Base-by-base conservation (phyloP, 2,797 vertebrate species). In the Protosalanx chinensis region DNA sequence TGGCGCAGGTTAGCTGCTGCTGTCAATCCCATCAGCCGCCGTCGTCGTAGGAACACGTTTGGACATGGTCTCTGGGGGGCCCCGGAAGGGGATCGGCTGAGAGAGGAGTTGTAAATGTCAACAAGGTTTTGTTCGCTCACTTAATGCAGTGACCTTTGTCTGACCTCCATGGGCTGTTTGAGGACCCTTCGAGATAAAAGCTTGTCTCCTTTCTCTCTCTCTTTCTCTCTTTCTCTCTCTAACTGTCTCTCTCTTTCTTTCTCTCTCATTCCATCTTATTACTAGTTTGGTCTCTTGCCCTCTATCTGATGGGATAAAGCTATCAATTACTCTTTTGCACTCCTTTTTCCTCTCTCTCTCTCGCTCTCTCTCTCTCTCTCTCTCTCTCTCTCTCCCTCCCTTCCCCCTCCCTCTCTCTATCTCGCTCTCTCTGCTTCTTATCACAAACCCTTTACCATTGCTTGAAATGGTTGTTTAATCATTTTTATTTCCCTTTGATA, bases 81-180 rank as follows among this genome's bases (percentile, higher is more conserved):
- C 80, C 82, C 79, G 82, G 80, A 23, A 77, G 57, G 62, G 66
- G 76, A 75, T 79, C 71, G 75, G 72, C 78, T 80, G 82, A 76
- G 64, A 3, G 79, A 80, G 75, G 12, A 72, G 80, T 76, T 79
- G 58, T 75, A 82, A 83, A 79, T 78, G 37, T 41, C 37, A 71
- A 66, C 81, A 74, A 83, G 79, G 82, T 81, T 81, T 82, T 85
- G 78, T 83, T 75, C 32, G 77, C 75, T 83, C n/a, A 67, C 77
- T 83, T 82, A 74, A 73, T 79, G 63, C 66, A 37, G 66, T 84
- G 85, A 71, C 83, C 84, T 88, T 87, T 72, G 77, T 13, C 60
- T 75, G 86, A 87, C 88, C 88, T 87, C 75, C 12, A 6, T n/a
- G 7, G 41, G 64, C 62, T 82, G 78, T 81, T 74, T 29, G 41